phyloP scores from a whole-genome alignment of 2,113 vertebrate genomes.

The Oreochromis tanganicae region DNA sequence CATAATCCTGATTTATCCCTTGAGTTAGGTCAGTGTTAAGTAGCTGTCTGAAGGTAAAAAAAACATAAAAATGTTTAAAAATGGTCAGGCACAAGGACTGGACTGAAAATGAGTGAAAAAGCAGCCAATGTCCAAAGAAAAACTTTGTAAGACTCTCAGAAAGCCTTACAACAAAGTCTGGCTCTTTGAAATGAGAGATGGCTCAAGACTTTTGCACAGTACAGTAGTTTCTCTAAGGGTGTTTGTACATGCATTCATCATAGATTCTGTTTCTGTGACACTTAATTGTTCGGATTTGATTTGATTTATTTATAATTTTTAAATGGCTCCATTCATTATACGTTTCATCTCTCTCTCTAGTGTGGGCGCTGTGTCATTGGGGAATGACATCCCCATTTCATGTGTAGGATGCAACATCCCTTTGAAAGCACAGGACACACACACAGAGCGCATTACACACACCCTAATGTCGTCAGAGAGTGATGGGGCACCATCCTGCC shows the following conservation, averaged over 20 bases:
- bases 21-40: background rate
- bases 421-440: slow-evolving; percentile 24
- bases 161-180: background rate
- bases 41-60: background rate
- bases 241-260: background rate
- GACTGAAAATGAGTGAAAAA: background rate
- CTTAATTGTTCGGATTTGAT: background rate
- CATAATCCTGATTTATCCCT: background rate
- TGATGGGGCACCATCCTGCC: slow-evolving; percentile 56
- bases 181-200: background rate
- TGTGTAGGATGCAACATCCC: slow-evolving; percentile 19
- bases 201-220: background rate
- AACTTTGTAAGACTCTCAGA: background rate
- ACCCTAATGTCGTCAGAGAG: slow-evolving; percentile 64
- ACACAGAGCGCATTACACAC: background rate
- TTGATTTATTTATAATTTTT: background rate
- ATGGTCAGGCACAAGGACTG: background rate
- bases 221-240: background rate
- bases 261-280: background rate
- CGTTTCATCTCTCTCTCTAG: background rate
- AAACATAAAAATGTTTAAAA: background rate
- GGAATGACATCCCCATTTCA: slow-evolving; percentile 24
- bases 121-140: background rate
- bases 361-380: slow-evolving; percentile 11
- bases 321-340: background rate